Evolutionary conservation across 35 echinoderm and acorn worm genomes (phyloP).

Genomic region (Eucidaris tribuloides): DNA sequence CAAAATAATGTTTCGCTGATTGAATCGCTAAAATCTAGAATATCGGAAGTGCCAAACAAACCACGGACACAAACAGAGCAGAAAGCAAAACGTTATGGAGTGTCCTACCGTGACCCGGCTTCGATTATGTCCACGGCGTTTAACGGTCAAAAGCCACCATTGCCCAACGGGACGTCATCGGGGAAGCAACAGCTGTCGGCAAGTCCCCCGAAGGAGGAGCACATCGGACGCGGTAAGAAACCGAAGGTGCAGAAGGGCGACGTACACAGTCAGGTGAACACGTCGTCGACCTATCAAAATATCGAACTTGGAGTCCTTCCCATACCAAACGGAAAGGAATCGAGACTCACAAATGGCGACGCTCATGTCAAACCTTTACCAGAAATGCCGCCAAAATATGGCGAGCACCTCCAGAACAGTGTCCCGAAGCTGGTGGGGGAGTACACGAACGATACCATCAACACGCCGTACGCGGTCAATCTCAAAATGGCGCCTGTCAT

Average conservation of each 20-base stretch:
- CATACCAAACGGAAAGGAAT: constrained; percentile 15
- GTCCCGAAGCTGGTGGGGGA: constrained; percentile 1
- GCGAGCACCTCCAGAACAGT: constrained; percentile 12
- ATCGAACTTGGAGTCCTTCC: constrained; percentile 46
- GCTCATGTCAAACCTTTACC: constrained; percentile 28
- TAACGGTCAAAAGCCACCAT: constrained; percentile 25
- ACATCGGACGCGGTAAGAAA: constrained; percentile 57
- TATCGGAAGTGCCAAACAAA: constrained; percentile 51
- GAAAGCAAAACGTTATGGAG: constrained; percentile 69
- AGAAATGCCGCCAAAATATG: constrained; percentile 15
- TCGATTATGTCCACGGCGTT: constrained; percentile 15
- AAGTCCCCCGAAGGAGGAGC: constrained; percentile 9
- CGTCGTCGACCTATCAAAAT: constrained; percentile 76
- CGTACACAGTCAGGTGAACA: constrained; percentile 34
- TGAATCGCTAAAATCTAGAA: constrained; percentile 55
- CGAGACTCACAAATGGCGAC: constrained; percentile 19
- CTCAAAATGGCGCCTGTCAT: neutral
- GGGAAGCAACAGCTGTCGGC: neutral
- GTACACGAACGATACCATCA: constrained; percentile 1
- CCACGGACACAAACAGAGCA: constrained; percentile 49
- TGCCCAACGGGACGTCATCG: neutral
- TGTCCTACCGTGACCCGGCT: constrained; percentile 69
- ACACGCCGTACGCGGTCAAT: constrained; percentile 27
- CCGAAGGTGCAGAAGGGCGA: constrained; percentile 59
- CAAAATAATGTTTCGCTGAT: constrained; percentile 50